phyloP scores from a whole-genome alignment of 92 coral and sea anemone species.

The Muricea muricata region DNA sequence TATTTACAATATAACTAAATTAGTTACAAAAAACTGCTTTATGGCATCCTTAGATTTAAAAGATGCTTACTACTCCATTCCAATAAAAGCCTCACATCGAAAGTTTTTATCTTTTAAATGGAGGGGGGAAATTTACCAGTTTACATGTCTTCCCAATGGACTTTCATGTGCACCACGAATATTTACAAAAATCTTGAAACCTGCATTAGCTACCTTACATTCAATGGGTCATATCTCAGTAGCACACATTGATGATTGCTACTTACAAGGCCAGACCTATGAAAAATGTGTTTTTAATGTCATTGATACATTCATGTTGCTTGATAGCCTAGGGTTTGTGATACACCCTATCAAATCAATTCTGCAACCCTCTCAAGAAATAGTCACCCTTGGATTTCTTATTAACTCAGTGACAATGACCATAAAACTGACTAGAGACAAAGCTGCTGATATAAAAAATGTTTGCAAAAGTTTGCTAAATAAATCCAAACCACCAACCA shows the following conservation, averaged over 20 bases:
- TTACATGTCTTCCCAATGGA: slow-evolving; percentile 28
- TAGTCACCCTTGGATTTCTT: not conserved
- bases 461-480: not conserved
- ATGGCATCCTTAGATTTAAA: too few species aligned
- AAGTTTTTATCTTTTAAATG: too few species aligned
- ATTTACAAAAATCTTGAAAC: slow-evolving; percentile 22
- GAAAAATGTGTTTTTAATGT: not conserved
- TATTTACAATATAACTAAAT: not conserved
- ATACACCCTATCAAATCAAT: slow-evolving; percentile 14
- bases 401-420: slow-evolving; percentile 1
- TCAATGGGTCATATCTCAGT: slow-evolving; percentile 1
- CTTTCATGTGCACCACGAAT: slow-evolving; percentile 10
- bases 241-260: slow-evolving; percentile 26
- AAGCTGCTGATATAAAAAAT: not conserved
- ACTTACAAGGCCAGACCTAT: slow-evolving; percentile 15
- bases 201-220: not conserved
- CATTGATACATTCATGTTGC: slow-evolving; percentile 2
- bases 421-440: not conserved
- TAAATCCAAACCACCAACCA: not conserved
- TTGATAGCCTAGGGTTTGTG: slow-evolving; percentile 12
- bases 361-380: not conserved
- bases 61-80: slow-evolving; percentile 6
- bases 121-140: slow-evolving; percentile 12
- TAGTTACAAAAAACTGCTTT: not conserved
- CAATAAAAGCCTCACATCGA: too few species aligned